Evolutionary conservation across 2,113 vertebrate genomes (phyloP).

Genomic region (Prinia subflava): DNA sequence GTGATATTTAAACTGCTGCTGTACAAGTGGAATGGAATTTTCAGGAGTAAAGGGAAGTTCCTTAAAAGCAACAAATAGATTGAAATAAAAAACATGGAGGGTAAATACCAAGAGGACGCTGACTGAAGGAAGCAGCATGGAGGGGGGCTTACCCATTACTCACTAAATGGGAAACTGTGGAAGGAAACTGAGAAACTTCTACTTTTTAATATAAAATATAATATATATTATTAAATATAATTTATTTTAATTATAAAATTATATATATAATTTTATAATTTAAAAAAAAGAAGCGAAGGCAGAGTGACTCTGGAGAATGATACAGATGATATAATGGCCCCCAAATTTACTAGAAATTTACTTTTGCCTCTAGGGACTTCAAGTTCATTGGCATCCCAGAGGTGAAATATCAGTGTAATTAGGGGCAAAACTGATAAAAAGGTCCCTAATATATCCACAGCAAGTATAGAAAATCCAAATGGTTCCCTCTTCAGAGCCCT

Average conservation of each 20-base stretch:
- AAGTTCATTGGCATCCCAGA: neutral
- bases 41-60: neutral
- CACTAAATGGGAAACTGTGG: neutral
- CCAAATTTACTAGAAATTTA: neutral
- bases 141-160: neutral
- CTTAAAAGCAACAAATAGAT: neutral
- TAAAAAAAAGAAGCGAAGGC: neutral
- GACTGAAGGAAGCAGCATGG: neutral
- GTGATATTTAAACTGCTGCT: neutral
- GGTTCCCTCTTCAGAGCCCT: neutral
- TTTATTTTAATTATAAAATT: neutral
- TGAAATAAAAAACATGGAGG: neutral
- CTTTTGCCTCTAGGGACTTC: neutral
- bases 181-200: neutral
- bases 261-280: neutral
- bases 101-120: neutral
- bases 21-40: neutral
- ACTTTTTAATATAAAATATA: neutral
- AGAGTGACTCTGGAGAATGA: neutral
- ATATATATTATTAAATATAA: neutral
- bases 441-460: neutral
- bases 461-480: neutral
- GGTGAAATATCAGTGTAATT: neutral
- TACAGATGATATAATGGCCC: neutral
- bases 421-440: neutral